phyloP scores from a whole-genome alignment of 2,797 vertebrate species.

The Vultur gryphus region DNA sequence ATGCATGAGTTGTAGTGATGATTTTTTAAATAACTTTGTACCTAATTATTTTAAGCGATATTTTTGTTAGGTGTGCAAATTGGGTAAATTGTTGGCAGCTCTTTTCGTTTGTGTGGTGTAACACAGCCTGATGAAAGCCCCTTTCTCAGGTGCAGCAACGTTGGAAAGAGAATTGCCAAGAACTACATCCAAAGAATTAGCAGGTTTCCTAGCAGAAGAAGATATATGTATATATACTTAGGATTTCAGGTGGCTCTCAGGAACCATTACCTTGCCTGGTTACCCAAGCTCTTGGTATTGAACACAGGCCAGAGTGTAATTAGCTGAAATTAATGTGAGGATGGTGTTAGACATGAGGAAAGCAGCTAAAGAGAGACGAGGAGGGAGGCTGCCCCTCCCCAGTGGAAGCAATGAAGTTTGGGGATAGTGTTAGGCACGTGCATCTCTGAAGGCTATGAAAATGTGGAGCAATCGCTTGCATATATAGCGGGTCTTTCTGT shows the following conservation, averaged over 20 bases:
- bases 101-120: not conserved
- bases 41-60: not conserved
- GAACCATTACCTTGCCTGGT: not conserved
- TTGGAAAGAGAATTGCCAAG: not conserved
- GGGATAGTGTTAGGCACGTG: not conserved
- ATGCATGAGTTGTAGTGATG: not conserved
- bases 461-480: not conserved
- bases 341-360: not conserved
- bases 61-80: not conserved
- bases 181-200: not conserved
- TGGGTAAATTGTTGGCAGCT: not conserved
- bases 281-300: not conserved
- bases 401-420: not conserved
- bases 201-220: not conserved
- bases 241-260: not conserved
- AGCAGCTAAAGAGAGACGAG: not conserved
- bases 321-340: not conserved
- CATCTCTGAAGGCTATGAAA: not conserved
- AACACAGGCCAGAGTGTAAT: not conserved
- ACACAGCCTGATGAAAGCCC: not conserved
- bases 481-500: rapidly evolving
- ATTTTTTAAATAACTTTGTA: not conserved
- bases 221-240: rapidly evolving
- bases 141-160: not conserved
- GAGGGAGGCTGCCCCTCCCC: not conserved